Evolutionary conservation across 2,113 vertebrate species (phyloP).

Genomic region (Phalacrocorax carbo): DNA sequence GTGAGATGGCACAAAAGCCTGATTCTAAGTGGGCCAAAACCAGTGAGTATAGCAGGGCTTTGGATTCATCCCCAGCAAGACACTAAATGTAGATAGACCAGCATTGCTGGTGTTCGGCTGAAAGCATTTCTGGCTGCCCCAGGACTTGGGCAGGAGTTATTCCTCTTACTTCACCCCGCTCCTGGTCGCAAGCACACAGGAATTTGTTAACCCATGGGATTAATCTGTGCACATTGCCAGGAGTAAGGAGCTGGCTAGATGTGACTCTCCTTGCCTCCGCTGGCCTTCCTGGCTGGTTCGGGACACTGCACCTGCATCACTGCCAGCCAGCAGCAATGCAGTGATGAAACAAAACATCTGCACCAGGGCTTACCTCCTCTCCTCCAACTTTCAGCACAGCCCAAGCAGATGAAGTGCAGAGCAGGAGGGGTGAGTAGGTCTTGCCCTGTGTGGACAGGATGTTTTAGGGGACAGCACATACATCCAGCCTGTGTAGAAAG

Average conservation of each 20-base stretch:
- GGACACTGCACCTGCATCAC: not conserved
- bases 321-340: not conserved
- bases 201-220: not conserved
- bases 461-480: not conserved
- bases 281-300: not conserved
- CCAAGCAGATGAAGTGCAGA: fast-evolving
- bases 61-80: not conserved
- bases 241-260: not conserved
- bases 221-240: not conserved
- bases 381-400: not conserved
- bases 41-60: not conserved
- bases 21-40: not conserved
- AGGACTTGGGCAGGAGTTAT: not conserved
- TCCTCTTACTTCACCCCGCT: not conserved
- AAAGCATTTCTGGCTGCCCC: not conserved
- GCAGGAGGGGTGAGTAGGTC: not conserved
- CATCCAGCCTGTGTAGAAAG: not conserved
- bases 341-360: not conserved
- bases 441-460: not conserved
- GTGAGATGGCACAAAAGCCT: not conserved
- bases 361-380: not conserved
- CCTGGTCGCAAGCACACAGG: not conserved
- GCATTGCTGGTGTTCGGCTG: not conserved
- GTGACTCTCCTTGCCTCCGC: not conserved
- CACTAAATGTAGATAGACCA: not conserved